Percentiles rank a stretch among this genome's conserved stretches.
Evolutionary conservation across 2,888 invertebrate species (phyloP).

Genomic region (Thereva nobilitata): DNA sequence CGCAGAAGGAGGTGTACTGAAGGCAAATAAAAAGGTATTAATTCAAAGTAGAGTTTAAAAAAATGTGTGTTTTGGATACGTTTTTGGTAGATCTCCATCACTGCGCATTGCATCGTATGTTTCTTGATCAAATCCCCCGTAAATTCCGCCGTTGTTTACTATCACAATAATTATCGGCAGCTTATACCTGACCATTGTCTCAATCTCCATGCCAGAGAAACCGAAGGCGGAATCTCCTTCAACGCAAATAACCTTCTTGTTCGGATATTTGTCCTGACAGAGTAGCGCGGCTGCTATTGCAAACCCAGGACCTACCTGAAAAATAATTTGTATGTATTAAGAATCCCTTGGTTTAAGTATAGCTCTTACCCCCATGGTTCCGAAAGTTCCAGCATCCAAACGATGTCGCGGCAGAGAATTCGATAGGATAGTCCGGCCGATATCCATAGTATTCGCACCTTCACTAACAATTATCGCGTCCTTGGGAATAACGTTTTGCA

Average conservation of each 20-base stretch:
- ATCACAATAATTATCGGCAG: conserved; percentile 88
- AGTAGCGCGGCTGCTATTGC: conserved; percentile 90
- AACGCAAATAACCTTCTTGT: conserved; percentile 86
- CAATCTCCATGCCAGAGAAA: conserved; percentile 97
- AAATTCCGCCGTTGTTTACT: conserved; percentile 95
- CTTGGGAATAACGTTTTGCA: conserved; percentile 74
- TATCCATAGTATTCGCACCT: conserved; percentile 99
- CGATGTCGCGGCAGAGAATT: conserved; percentile 84
- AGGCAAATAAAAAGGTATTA: conserved; percentile 44
- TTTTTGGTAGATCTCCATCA: conserved; percentile 71
- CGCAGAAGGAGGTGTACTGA: conserved; percentile 82
- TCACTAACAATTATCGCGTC: conserved; percentile 93
- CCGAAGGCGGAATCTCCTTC: conserved; percentile 98
- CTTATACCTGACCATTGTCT: conserved; percentile 93
- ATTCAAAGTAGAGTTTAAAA: conserved; percentile 37
- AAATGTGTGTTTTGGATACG: conserved; percentile 64
- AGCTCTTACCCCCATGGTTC: conserved; percentile 84
- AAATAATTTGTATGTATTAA: conserved; percentile 6
- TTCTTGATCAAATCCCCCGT: conserved; percentile 80
- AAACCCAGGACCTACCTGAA: conserved; percentile 81
- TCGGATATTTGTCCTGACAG: conserved; percentile 79
- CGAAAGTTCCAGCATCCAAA: conserved; percentile 94
- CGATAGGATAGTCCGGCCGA: conserved; percentile 85
- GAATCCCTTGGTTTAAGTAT: background rate
- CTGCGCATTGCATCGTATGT: conserved; percentile 72